phyloP scores from a whole-genome alignment of 2,888 invertebrate species.

The Microctonus brassicae region DNA sequence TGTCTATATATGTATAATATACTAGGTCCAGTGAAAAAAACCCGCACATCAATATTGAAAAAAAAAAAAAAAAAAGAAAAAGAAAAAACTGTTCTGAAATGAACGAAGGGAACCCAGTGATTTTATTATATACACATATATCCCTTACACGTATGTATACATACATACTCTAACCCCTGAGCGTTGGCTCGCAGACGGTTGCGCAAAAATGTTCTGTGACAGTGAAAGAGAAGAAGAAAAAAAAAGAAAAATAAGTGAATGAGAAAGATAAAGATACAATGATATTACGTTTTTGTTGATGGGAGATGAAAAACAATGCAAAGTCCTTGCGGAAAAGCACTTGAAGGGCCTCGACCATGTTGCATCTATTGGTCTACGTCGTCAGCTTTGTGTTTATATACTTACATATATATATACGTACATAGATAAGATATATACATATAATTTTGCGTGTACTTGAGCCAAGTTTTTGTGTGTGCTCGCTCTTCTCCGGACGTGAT shows the following conservation, averaged over 20 bases:
- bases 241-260: background rate
- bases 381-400: background rate
- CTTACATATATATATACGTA: no score
- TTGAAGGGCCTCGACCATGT: background rate
- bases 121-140: background rate
- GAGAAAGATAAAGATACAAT: background rate
- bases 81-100: background rate
- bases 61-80: background rate
- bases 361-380: background rate
- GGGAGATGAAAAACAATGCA: background rate
- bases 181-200: background rate
- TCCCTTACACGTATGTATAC: no score
- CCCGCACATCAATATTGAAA: background rate
- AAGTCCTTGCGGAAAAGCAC: background rate
- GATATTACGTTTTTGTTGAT: background rate
- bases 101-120: background rate
- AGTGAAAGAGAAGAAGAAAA: no score
- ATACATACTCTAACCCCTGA: background rate
- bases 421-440: background rate
- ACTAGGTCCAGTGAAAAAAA: no score
- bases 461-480: background rate
- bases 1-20: no score
- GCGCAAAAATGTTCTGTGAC: background rate
- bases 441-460: background rate
- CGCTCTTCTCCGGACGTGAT: background rate